Base-by-base conservation (phyloP, 2,113 vertebrate genomes). In the Ceuthmochares aereus region DNA sequence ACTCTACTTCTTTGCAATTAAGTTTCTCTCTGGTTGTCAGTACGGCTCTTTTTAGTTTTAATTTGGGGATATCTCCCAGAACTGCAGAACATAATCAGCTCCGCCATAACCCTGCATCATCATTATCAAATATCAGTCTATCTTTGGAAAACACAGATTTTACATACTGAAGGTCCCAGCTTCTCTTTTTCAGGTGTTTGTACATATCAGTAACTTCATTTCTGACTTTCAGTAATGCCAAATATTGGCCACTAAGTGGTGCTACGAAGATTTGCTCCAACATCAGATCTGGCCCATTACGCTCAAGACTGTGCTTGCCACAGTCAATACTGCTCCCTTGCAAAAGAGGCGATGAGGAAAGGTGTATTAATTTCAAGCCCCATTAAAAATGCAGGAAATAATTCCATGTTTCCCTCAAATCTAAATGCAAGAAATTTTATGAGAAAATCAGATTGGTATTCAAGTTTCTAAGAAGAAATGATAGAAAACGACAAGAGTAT, bases 41-140 rank as follows among this genome's bases (percentile, higher is more conserved):
- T 47, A 84, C 36, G 93, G 86, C 76, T 96, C 92, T 92, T 96
- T 96, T 96, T 94, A 86, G 91, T 68, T 92, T 92, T 95, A 95
- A 91, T 90, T 78, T 94, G 64, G 88, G 76, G 94, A 84, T 75
- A 90, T 94, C 92, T 94, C 92, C 69, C 88, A 95, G 92, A 94
- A 90, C 75, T 55, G 73, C 80, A 79, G 66, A 94, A n/a, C 62
- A 66, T 84, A 94, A 87, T 94, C 58, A 95, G 73, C 88, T 82
- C 60, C 73, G 89, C 92, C 80, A 54, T 55, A 95, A 90, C 66
- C 34, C 66, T 94, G 52, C 88, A 84, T 75, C 88, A 94, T 72
- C 88, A 58, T 81, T 75, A 95, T 37, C 86, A 89, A 84, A 93
- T 34, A 64, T 42, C 49, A 81, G 68, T 12, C 45, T 74, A 32